Evolutionary conservation across 2,797 vertebrate genomes (phyloP).

Genomic region (Ptychadena robeensis): DNA sequence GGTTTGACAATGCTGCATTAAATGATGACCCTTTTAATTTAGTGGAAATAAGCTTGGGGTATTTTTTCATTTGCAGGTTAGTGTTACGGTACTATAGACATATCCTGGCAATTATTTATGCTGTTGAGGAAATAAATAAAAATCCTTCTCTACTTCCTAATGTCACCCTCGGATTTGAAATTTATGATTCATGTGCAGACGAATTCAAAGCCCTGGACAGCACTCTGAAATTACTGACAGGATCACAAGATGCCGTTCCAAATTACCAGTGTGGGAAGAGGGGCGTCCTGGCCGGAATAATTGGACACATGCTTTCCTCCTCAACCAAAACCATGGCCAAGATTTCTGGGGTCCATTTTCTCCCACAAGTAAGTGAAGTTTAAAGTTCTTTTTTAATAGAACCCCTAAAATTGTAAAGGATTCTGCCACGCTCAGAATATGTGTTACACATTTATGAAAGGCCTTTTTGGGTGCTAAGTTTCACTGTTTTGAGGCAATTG

Average conservation of each 20-base stretch:
- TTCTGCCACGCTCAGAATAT: neutral
- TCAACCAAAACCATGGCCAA: conserved; percentile 39
- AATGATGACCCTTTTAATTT: too few relatives aligned
- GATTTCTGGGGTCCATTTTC: conserved; percentile 33
- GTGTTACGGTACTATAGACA: conserved; percentile 39
- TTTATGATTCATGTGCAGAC: conserved; percentile 44
- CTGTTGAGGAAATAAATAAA: conserved; percentile 47
- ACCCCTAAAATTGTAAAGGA: neutral
- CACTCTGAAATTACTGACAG: conserved; percentile 34
- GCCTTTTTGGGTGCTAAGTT: neutral
- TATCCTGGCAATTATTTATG: conserved; percentile 34
- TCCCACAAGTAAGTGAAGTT: conserved; percentile 39
- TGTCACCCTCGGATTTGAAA: conserved; percentile 41
- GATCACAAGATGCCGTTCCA: conserved; percentile 20
- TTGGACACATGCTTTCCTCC: conserved; percentile 36
- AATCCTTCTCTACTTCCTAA: conserved; percentile 45
- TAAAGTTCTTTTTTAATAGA: neutral
- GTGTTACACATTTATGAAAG: neutral
- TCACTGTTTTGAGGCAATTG: too few relatives aligned
- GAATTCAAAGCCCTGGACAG: conserved; percentile 41
- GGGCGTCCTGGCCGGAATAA: conserved; percentile 29
- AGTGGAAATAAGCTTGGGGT: too few relatives aligned
- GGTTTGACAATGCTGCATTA: too few relatives aligned
- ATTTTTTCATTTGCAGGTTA: conserved; percentile 31
- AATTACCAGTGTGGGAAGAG: conserved; percentile 28